These are phyloP conservation scores for Zosterops japonicus DNA, from an alignment of 2,113 vertebrate species.

Conservation along the genomic window DNA sequence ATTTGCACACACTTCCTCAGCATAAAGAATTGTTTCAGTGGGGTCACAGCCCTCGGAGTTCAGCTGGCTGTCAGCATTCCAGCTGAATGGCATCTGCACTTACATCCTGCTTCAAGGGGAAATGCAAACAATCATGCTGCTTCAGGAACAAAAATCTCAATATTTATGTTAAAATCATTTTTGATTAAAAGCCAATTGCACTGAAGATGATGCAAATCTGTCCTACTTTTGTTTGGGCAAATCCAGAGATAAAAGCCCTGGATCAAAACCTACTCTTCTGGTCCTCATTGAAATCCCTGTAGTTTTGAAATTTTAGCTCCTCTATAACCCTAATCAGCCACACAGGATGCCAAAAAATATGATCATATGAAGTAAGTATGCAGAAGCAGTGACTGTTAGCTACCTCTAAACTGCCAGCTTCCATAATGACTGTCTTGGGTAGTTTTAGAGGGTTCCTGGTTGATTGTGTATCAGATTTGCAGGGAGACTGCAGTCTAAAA, in stretches of 20 bases:
- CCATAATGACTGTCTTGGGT: not conserved
- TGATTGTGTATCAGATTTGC: not conserved
- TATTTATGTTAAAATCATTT: conserved; percentile 71
- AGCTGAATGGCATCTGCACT: conserved; percentile 59
- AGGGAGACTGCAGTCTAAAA: not conserved
- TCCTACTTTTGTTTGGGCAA: conserved; percentile 33
- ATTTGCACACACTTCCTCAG: conserved; percentile 43
- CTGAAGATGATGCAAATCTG: conserved; percentile 63
- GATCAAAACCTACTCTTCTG: not conserved
- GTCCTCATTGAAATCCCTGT: not conserved
- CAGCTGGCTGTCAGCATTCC: conserved; percentile 49
- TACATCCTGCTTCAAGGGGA: conserved; percentile 64
- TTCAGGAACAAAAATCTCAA: conserved; percentile 62
- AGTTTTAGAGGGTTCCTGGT: not conserved
- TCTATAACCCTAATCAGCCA: not conserved
- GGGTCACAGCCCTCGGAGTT: conserved; percentile 40
- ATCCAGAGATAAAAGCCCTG: conserved; percentile 37
- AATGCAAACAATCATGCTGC: conserved; percentile 47
- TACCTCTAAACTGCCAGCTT: not conserved
- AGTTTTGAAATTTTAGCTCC: conserved; percentile 15
- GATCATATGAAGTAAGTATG: not conserved
- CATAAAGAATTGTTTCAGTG: conserved; percentile 60
- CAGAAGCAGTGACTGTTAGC: not conserved
- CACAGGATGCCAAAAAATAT: not conserved
- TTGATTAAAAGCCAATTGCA: conserved; percentile 60